Evolutionary conservation across 1,140 invertebrate species (phyloP), one percentile per base, ranked within the genome.

Genomic region (Helicorthomorpha holstii): DNA sequence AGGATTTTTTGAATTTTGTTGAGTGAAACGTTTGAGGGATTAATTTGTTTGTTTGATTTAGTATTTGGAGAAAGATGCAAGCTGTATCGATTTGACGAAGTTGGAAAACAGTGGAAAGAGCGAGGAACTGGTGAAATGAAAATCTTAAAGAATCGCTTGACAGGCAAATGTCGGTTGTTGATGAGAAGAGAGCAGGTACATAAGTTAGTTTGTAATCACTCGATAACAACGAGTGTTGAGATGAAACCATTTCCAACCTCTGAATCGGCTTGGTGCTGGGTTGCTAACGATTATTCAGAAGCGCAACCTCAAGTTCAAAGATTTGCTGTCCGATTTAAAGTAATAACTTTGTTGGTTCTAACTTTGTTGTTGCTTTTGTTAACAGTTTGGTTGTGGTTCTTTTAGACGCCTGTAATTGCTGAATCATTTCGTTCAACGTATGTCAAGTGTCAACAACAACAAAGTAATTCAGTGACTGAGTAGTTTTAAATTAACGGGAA

Each of bases 281-380:
- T 69, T 19, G 82, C 80, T 1, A 69, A 79, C 57, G 91, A 93
- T 67, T 86, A 80, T 61, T 77, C 79, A 0, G 83, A 84, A 41
- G 72, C 78, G 58, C 53, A 61, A 55, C 63, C 51, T 14, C 49
- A 72, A 38, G 54, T 75, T 1, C 85, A 90, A 63, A 70, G 80
- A 50, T 68, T 93, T 38, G 84, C 85, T 14, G 73, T 84, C 3
- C 76, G 75, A 43, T 90, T 91, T 59, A 85, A 73, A 62, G 66
- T 68, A 58, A 48, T 22, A 25, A 16, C 7, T 34, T 34, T 7
- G n/a, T n/a, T n/a, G n/a, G n/a, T n/a, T n/a, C n/a, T n/a, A n/a
- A n/a, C n/a, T n/a, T n/a, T n/a, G n/a, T n/a, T n/a, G n/a, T n/a
- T n/a, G n/a, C n/a, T n/a, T n/a, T n/a, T n/a, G n/a, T n/a, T n/a